Evolutionary conservation across 2,113 vertebrate genomes (phyloP).

Genomic region (Bubo scandiacus): DNA sequence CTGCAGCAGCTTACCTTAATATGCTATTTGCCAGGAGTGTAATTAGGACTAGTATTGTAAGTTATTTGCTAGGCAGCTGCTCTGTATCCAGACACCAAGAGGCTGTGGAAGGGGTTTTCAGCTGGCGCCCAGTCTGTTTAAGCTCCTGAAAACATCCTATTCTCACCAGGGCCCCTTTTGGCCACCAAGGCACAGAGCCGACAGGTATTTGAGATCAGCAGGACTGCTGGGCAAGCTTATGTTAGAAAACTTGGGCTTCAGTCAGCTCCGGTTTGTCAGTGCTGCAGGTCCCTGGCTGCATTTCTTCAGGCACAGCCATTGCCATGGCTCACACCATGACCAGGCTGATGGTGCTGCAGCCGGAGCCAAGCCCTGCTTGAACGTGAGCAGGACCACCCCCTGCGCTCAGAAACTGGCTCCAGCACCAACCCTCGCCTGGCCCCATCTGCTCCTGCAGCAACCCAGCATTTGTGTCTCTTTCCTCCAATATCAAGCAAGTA

Average conservation of each 20-base stretch:
- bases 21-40: background rate
- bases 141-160: background rate
- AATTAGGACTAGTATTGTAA: background rate
- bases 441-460: background rate
- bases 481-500: background rate
- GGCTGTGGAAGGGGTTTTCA: background rate
- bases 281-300: background rate
- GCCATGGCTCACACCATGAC: accelerated
- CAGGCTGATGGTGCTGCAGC: background rate
- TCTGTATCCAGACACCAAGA: background rate
- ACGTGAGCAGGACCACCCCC: background rate
- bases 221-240: background rate
- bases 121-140: background rate
- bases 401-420: background rate
- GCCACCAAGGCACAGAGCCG: background rate
- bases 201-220: background rate
- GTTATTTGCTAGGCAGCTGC: background rate
- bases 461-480: background rate
- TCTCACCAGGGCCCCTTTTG: background rate
- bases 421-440: background rate
- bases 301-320: background rate
- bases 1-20: background rate
- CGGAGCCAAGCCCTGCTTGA: background rate
- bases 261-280: background rate
- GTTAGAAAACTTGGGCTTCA: background rate